Conservation (phyloP, 2,888 invertebrate species). For the Diplazon laetatorius region DNA sequence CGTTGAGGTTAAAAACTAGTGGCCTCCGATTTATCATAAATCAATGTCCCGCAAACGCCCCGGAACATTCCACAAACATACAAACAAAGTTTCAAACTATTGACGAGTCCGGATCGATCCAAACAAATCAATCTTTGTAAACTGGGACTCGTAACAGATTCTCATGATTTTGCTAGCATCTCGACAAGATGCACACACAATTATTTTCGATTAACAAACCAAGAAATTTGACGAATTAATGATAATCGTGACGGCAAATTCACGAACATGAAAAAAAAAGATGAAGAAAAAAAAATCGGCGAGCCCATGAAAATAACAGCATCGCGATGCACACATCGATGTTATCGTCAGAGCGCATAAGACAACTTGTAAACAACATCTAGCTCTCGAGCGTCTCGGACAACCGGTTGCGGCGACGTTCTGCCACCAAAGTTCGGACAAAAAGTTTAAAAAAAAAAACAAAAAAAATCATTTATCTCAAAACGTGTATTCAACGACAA, state of each 20-base stretch:
- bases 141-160: slow-evolving; percentile 20
- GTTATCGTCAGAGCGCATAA: neutral
- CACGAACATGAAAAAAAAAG: too few relatives aligned
- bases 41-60: too few relatives aligned
- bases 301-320: neutral
- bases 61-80: neutral
- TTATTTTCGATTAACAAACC: neutral
- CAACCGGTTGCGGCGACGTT: slow-evolving; percentile 44
- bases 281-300: neutral
- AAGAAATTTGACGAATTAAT: neutral
- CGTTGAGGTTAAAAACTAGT: neutral
- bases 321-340: neutral
- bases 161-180: slow-evolving; percentile 11
- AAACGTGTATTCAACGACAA: neutral
- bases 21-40: too few relatives aligned
- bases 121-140: neutral
- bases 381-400: slow-evolving; percentile 16
- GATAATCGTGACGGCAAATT: neutral
- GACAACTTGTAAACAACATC: slow-evolving; percentile 51
- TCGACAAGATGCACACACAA: neutral
- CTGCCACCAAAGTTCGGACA: neutral
- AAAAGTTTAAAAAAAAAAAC: neutral
- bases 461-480: too few relatives aligned
- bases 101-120: too few relatives aligned
- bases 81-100: neutral